Evolutionary conservation across 1,140 invertebrate species (phyloP).

Genomic region (Hydropsyche tenuis): DNA sequence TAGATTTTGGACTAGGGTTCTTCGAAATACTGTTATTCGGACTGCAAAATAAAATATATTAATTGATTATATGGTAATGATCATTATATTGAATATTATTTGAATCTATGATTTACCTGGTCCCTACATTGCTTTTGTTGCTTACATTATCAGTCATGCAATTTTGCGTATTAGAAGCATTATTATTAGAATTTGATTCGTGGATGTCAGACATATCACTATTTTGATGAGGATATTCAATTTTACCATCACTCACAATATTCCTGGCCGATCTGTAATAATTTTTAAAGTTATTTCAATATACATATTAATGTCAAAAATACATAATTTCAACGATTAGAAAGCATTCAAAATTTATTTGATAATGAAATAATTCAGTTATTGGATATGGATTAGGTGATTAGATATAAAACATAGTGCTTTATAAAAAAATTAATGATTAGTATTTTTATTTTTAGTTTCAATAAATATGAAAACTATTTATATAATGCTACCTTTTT

Average conservation of each 20-base stretch:
- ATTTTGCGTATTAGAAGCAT: conserved; percentile 57
- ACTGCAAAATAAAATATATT: conserved; percentile 50
- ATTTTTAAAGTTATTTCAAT: no score
- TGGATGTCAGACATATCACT: conserved; percentile 38
- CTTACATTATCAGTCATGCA: conserved; percentile 57
- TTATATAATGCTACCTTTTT: conserved; percentile 51
- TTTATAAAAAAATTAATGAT: no score
- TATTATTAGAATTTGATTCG: conserved; percentile 52
- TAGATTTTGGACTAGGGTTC: conserved; percentile 53
- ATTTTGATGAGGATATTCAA: conserved; percentile 51
- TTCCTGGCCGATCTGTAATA: conserved; percentile 27
- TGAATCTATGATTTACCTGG: conserved; percentile 22
- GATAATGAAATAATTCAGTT: no score
- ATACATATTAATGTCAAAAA: no score
- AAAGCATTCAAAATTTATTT: neutral
- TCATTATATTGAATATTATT: neutral
- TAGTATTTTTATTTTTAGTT: no score
- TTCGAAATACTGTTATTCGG: conserved; percentile 58
- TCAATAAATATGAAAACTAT: no score
- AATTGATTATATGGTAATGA: conserved; percentile 23
- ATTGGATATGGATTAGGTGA: no score
- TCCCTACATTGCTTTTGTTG: conserved; percentile 52
- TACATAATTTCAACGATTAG: conserved; percentile 10
- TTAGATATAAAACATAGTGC: no score
- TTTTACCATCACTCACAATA: conserved; percentile 48